Percentiles rank a stretch among this genome's conserved stretches.
Evolutionary conservation across 2,113 vertebrate genomes (phyloP).

Genomic region (Erythrolamprus reginae): DNA sequence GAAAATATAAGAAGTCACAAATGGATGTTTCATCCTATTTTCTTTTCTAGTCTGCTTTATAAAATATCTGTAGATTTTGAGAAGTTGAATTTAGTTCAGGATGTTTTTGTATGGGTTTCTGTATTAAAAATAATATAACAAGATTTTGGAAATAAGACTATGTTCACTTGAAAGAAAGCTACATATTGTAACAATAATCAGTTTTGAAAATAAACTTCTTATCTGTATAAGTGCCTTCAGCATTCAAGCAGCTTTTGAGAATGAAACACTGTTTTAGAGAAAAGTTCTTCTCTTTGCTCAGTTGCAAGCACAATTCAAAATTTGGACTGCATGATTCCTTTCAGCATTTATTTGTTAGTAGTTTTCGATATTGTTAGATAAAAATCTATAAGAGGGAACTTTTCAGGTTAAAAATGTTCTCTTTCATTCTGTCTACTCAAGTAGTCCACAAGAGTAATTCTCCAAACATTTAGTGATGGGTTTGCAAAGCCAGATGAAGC

Average conservation of each 20-base stretch:
- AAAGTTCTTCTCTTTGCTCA: not conserved
- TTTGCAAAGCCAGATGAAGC: not conserved
- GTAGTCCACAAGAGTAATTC: not conserved
- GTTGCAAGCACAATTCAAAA: not conserved
- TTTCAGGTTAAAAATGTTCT: not conserved
- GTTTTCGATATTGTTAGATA: not conserved
- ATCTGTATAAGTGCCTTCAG: not conserved
- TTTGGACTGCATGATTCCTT: not conserved
- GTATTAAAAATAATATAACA: not conserved
- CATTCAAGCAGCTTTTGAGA: not conserved
- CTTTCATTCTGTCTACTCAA: not conserved
- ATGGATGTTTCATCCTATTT: not conserved
- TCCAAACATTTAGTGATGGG: not conserved
- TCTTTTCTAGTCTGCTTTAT: not conserved
- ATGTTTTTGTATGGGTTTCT: not conserved
- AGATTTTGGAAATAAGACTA: not conserved
- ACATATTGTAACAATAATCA: not conserved
- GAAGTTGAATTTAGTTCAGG: not conserved
- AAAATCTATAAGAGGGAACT: not conserved
- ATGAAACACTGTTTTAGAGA: not conserved
- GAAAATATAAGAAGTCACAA: not conserved
- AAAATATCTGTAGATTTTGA: not conserved
- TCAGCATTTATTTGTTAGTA: not conserved
- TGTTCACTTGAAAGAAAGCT: not conserved
- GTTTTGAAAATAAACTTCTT: not conserved